Percentiles rank a stretch among this genome's conserved stretches.
These are phyloP conservation scores for Notarius lentiginosus DNA, from an alignment of 2,113 vertebrate species.

Conservation along the genomic window DNA sequence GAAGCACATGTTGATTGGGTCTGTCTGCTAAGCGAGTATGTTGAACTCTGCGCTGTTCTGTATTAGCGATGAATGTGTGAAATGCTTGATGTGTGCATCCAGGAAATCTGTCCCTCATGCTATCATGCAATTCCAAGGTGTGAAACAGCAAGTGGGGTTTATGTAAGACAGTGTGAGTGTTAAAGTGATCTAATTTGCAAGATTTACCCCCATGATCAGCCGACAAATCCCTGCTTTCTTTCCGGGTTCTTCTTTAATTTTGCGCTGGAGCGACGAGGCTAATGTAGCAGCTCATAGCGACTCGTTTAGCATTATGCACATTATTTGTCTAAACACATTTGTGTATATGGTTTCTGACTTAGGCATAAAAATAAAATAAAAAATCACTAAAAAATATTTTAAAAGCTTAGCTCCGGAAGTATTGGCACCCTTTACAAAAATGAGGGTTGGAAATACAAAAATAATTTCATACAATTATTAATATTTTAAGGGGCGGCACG, in stretches of 20 bases:
- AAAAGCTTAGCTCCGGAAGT: background rate
- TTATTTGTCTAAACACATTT: background rate
- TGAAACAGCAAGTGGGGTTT: background rate
- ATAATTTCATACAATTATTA: background rate
- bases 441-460: background rate
- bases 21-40: background rate
- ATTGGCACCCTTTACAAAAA: background rate
- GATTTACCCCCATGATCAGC: background rate
- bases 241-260: background rate
- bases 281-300: background rate
- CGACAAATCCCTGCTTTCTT: background rate
- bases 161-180: background rate
- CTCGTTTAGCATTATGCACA: background rate
- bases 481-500: too few relatives aligned
- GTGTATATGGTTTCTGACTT: background rate
- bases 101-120: constrained; percentile 36
- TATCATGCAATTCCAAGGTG: background rate
- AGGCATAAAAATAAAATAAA: background rate
- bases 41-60: background rate
- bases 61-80: constrained; percentile 48
- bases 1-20: background rate
- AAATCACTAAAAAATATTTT: background rate
- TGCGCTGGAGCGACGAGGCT: background rate
- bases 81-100: constrained; percentile 42
- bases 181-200: background rate